These are phyloP conservation scores for Neodiprion pinetum DNA, from an alignment of 1,140 invertebrate genomes.

Conservation along the genomic window DNA sequence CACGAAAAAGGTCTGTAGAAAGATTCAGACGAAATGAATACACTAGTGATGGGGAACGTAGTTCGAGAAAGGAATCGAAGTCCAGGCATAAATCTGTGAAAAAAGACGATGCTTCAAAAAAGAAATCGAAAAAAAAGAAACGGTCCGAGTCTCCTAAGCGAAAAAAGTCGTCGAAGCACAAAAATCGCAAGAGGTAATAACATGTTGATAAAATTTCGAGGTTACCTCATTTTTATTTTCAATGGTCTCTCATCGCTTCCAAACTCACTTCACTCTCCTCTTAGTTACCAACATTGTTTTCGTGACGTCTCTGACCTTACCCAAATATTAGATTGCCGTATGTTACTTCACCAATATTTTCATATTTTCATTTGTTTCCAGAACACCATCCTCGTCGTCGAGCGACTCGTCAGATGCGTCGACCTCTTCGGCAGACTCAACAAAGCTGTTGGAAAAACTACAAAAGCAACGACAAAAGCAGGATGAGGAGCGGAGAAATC, in stretches of 20 bases:
- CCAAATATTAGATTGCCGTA: not conserved
- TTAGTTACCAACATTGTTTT: slow-evolving; percentile 6
- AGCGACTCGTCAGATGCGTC: slow-evolving; percentile 31
- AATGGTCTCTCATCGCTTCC: not conserved
- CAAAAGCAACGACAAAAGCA: slow-evolving; percentile 74
- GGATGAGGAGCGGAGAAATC: slow-evolving; percentile 70
- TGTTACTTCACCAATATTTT: not conserved
- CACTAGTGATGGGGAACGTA: slow-evolving; percentile 19
- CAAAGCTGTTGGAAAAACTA: slow-evolving; percentile 75
- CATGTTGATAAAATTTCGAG: slow-evolving; percentile 1
- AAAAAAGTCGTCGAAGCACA: slow-evolving; percentile 43
- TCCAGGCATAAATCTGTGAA: slow-evolving; percentile 24
- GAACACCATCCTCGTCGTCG: slow-evolving; percentile 27
- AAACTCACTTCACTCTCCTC: not conserved
- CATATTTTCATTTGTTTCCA: not conserved
- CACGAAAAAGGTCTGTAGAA: slow-evolving; percentile 15
- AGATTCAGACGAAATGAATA: slow-evolving; percentile 13
- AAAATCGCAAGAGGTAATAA: slow-evolving; percentile 35
- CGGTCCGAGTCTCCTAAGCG: not conserved
- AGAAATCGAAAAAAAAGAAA: slow-evolving; percentile 30
- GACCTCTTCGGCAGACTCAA: slow-evolving; percentile 65
- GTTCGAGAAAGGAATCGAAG: slow-evolving; percentile 25
- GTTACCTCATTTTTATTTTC: slow-evolving; percentile 16
- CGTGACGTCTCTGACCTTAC: slow-evolving; percentile 26
- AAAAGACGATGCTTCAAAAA: slow-evolving; percentile 30